Conservation (phyloP, 2,797 vertebrate species). For the Cichlasoma orientale region DNA sequence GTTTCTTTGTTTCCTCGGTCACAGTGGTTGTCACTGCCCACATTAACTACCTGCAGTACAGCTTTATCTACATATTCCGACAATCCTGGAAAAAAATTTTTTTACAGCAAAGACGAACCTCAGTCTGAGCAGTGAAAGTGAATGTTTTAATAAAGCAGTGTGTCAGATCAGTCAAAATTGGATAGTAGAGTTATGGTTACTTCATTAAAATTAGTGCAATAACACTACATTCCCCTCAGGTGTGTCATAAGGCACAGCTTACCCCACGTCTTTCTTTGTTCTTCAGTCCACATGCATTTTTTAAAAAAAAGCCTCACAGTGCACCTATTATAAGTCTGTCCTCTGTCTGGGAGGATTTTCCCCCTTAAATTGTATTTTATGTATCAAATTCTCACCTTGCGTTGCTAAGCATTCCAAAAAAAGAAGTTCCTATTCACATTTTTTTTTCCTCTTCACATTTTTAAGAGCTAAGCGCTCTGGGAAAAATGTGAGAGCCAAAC, state of each 20-base stretch:
- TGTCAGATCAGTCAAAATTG: constrained; percentile 5
- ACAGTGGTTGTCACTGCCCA: constrained; percentile 27
- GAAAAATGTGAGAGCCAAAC: too few relatives aligned
- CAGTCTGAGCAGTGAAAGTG: background rate
- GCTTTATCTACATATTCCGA: constrained; percentile 18
- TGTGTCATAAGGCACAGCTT: background rate
- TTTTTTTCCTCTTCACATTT: too few relatives aligned
- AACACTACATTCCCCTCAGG: constrained; percentile 1
- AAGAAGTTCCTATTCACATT: background rate
- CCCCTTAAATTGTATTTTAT: constrained; percentile 22
- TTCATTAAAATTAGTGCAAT: constrained; percentile 5
- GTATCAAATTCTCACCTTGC: constrained; percentile 9
- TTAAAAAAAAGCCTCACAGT: constrained; percentile 15
- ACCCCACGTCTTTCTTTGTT: background rate
- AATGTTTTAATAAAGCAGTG: constrained; percentile 1
- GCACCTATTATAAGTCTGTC: constrained; percentile 21
- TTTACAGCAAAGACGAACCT: background rate
- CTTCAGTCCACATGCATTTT: background rate
- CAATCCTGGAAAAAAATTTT: constrained; percentile 22
- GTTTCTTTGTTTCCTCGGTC: constrained; percentile 23
- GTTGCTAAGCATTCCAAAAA: background rate
- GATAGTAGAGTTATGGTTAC: constrained; percentile 9
- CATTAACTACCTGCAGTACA: constrained; percentile 22
- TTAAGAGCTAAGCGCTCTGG: too few relatives aligned
- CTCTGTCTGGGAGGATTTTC: constrained; percentile 6